Evolutionary conservation across 2,888 invertebrate species (phyloP).

Genomic region (Caradrina kadenii): DNA sequence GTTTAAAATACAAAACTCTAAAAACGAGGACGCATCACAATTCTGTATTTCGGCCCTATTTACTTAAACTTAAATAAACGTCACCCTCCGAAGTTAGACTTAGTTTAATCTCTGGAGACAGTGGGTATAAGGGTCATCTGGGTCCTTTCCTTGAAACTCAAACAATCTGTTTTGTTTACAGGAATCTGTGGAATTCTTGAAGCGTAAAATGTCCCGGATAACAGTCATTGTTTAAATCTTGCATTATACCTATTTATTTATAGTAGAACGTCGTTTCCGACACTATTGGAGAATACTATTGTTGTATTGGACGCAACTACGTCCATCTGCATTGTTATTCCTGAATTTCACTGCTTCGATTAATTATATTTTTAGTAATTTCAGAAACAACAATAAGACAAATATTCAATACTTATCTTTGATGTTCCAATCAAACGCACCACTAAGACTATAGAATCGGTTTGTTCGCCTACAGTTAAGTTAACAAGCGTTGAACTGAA

Average conservation of each 20-base stretch:
- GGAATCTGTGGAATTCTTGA: conserved; percentile 28
- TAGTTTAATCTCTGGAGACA: conserved; percentile 14
- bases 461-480: conserved; percentile 21
- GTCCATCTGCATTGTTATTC: not conserved
- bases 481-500: conserved; percentile 15
- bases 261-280: not conserved
- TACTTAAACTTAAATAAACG: not conserved
- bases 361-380: conserved; percentile 1
- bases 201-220: not conserved
- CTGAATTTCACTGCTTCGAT: not conserved
- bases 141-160: conserved; percentile 23
- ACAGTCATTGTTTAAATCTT: not conserved
- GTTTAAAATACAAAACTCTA: not conserved
- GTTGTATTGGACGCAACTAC: not conserved
- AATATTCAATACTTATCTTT: conserved; percentile 24
- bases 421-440: conserved; percentile 36
- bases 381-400: conserved; percentile 11
- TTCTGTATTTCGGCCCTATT: not conserved
- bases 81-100: conserved; percentile 9
- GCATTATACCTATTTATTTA: not conserved
- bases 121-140: conserved; percentile 8
- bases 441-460: conserved; percentile 12
- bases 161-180: conserved; percentile 15
- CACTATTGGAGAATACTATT: not conserved
- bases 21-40: not conserved